Evolutionary conservation across 2,797 vertebrate genomes (phyloP).

Genomic region (Falco rusticolus): DNA sequence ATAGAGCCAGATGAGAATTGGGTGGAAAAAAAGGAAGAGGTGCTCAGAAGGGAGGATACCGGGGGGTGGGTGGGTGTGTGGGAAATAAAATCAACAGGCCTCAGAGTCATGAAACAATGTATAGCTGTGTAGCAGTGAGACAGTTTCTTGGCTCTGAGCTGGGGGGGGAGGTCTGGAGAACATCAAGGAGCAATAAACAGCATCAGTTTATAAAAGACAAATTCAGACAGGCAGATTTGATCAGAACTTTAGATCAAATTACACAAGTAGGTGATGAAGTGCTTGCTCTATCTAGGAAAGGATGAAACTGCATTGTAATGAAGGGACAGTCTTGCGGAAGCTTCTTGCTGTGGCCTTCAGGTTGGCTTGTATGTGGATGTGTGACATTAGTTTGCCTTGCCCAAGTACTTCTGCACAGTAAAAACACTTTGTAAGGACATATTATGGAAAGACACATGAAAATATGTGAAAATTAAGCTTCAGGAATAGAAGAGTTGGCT

Average conservation of each 20-base stretch:
- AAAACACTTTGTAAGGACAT: not conserved
- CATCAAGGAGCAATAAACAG: conserved; percentile 44
- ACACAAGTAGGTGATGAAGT: not conserved
- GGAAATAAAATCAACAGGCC: not conserved
- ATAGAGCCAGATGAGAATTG: not conserved
- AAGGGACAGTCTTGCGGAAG: not conserved
- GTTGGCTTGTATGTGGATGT: not conserved
- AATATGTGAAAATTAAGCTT: not conserved
- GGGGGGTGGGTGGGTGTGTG: no score
- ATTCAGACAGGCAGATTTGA: conserved; percentile 5
- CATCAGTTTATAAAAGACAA: conserved; percentile 8
- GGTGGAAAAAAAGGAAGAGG: not conserved
- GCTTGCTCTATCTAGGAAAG: not conserved
- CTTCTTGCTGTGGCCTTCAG: not conserved
- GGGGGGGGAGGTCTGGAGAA: conserved; percentile 40
- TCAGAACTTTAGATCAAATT: conserved; percentile 49
- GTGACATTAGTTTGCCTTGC: not conserved
- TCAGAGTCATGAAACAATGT: not conserved
- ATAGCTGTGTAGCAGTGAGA: not conserved
- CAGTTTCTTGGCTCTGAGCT: conserved; percentile 25
- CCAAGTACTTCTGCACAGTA: not conserved
- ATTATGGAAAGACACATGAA: not conserved
- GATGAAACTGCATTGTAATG: not conserved
- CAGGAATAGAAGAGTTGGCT: not conserved
- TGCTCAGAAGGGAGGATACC: not conserved